Evolutionary conservation across 2,888 invertebrate species (phyloP), one percentile per base, ranked within the genome.

Genomic region (Trachelus iudaicus): DNA sequence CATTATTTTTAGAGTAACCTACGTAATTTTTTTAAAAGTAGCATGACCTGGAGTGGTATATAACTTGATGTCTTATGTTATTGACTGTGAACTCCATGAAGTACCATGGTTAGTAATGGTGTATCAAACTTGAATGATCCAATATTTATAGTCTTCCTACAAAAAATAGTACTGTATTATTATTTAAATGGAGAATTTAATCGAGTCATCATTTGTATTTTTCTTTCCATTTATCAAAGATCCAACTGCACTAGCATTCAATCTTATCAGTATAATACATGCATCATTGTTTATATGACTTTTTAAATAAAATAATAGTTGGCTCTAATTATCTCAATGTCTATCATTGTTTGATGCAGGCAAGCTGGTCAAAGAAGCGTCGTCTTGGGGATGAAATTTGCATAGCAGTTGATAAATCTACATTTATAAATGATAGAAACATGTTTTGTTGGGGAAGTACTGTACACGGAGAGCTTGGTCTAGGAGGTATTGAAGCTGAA

Each of bases 391-490:
- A 76, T 73, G 82, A 85, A 75, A 73, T 78, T 69, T 56, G 81
- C 77, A 23, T 83, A 83, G 77, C 78, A 69, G 75, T 68, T 33
- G 75, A 80, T 56, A 34, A 76, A 15, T 12, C 76, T 6, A n/a
- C 76, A 15, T 35, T 56, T 31, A 69, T 37, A 79, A 68, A 79
- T 74, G 77, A 83, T 69, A 85, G 80, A 82, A 86, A 87, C 68
- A 94, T 96, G 92, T 95, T 93, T 89, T 94, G 95, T 85, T 97
- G 97, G 96, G 97, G 97, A 12, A 95, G 94, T 87, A 95, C 95
- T 4, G 92, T 94, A 56, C 94, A 96, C 88, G 97, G 97, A 3
- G 96, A 97, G 92, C 92, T 97, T 34, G 96, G 96, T 1, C 91
- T 97, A 30, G 96, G 96, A 37, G 96, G 95, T 15, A 94, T 95